These are phyloP conservation scores for Nasonia giraulti DNA, from an alignment of 1,140 invertebrate genomes.

Conservation along the genomic window DNA sequence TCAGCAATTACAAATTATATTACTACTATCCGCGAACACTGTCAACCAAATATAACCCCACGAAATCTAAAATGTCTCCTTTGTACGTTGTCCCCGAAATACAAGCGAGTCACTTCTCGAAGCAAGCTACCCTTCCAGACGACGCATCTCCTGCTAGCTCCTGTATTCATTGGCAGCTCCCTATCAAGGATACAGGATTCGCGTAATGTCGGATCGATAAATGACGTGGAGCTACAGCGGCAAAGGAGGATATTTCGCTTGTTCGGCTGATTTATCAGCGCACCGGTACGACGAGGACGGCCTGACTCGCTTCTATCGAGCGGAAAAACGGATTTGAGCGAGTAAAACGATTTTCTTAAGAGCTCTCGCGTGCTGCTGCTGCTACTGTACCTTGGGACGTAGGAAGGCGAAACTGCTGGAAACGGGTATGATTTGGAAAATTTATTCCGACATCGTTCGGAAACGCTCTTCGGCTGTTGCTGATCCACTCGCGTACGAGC, in stretches of 20 bases:
- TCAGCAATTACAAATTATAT: too few relatives aligned
- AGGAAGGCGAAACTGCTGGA: background rate
- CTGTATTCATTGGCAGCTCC: constrained; percentile 28
- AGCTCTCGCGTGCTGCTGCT: constrained; percentile 11
- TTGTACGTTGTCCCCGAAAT: too few relatives aligned
- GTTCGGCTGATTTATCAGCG: constrained; percentile 46
- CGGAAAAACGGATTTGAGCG: constrained; percentile 48
- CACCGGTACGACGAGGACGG: background rate
- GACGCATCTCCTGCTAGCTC: too few relatives aligned
- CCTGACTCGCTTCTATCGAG: constrained; percentile 31
- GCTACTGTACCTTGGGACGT: background rate
- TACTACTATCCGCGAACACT: too few relatives aligned
- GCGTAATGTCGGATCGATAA: constrained; percentile 31
- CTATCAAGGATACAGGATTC: background rate
- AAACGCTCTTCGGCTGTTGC: background rate
- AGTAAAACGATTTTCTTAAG: constrained; percentile 45
- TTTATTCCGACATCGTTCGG: constrained; percentile 18
- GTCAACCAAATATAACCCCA: too few relatives aligned
- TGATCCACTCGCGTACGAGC: background rate
- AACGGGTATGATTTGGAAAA: constrained; percentile 12
- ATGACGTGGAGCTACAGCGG: background rate
- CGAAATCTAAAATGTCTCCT: too few relatives aligned
- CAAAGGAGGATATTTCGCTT: constrained; percentile 36
- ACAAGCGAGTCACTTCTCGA: too few relatives aligned
- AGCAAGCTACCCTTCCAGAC: too few relatives aligned